A percentile compares a stretch with the other conserved stretches of the same genome.
phyloP scores from a whole-genome alignment of 2,113 vertebrate genomes.

The Falco punctatus region DNA sequence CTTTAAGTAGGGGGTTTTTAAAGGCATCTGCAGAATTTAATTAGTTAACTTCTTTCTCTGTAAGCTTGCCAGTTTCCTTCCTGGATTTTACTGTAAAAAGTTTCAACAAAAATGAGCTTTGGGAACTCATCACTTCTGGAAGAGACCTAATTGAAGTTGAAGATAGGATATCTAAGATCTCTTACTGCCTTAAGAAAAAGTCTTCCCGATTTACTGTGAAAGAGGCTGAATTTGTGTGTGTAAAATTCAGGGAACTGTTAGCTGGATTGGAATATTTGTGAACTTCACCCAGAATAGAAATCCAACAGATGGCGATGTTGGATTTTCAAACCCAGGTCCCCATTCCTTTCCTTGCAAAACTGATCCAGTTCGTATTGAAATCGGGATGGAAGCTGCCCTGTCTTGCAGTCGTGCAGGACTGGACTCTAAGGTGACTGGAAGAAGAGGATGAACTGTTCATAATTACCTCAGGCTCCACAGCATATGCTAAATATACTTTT shows the following conservation, averaged over 20 bases:
- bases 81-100: neutral
- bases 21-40: neutral
- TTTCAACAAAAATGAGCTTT: neutral
- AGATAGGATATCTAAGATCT: neutral
- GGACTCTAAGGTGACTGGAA: neutral
- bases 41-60: neutral
- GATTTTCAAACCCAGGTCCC: neutral
- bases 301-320: slow-evolving; percentile 56
- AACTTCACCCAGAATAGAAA: neutral
- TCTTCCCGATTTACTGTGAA: neutral
- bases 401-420: neutral
- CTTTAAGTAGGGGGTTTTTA: neutral
- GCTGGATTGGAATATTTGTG: neutral
- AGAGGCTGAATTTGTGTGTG: neutral
- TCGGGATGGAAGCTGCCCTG: neutral
- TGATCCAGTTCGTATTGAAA: neutral
- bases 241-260: neutral
- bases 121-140: neutral
- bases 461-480: neutral
- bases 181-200: neutral
- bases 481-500: neutral
- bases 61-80: neutral
- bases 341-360: neutral
- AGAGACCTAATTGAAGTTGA: neutral
- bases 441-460: neutral